Percentiles rank a stretch among this genome's conserved stretches.
Conservation (phyloP, 2,113 vertebrate species). For the Sander vitreus region DNA sequence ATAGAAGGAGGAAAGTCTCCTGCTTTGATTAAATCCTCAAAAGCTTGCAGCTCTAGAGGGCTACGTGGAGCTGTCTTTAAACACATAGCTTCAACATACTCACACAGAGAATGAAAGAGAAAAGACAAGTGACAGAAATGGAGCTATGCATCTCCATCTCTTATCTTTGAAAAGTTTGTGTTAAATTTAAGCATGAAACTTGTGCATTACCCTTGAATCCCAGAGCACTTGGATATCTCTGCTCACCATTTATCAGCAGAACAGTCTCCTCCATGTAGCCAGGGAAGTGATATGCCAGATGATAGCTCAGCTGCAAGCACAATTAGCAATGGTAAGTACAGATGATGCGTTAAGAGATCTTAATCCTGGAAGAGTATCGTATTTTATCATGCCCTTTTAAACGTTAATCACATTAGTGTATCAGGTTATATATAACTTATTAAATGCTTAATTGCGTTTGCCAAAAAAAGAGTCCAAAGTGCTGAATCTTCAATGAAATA, state of each 20-base stretch:
- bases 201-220: slow-evolving; percentile 35
- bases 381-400: slow-evolving; percentile 46
- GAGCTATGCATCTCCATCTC: slow-evolving; percentile 2
- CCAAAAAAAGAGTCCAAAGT: slow-evolving; percentile 7
- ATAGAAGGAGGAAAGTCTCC: slow-evolving; percentile 32
- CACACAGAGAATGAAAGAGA: slow-evolving; percentile 6
- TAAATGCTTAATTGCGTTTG: slow-evolving; percentile 45
- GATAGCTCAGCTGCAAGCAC: slow-evolving; percentile 37
- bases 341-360: slow-evolving; percentile 44
- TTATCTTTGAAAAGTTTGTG: slow-evolving; percentile 25
- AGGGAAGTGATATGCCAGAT: slow-evolving; percentile 47
- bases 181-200: slow-evolving; percentile 42
- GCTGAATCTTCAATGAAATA: slow-evolving; percentile 47
- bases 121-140: slow-evolving; percentile 36
- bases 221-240: slow-evolving; percentile 24
- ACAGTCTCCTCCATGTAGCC: slow-evolving; percentile 9
- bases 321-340: slow-evolving; percentile 39
- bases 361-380: slow-evolving; percentile 44
- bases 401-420: slow-evolving; percentile 44
- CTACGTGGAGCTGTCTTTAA: slow-evolving; percentile 40
- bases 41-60: slow-evolving; percentile 10
- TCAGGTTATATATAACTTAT: slow-evolving; percentile 53
- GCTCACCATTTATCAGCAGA: slow-evolving; percentile 23
- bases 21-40: slow-evolving; percentile 47
- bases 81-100: slow-evolving; percentile 14